Percentiles rank a stretch among this genome's conserved stretches.
phyloP scores from a whole-genome alignment of 2,113 vertebrate genomes.

The Coptodon bakossiorum region DNA sequence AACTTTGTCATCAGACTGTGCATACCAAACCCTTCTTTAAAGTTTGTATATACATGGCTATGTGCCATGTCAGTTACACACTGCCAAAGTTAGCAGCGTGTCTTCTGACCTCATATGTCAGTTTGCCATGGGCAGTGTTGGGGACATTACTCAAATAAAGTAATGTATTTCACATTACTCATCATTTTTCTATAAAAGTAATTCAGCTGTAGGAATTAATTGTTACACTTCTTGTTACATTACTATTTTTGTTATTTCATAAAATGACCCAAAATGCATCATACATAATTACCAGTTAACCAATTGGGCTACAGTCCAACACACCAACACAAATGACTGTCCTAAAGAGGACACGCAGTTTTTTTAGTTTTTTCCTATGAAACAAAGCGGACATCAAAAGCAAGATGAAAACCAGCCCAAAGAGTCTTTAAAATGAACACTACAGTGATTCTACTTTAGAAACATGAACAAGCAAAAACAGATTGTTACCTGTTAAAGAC shows the following conservation, averaged over 20 bases:
- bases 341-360: not conserved
- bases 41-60: not conserved
- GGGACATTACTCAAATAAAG: not conserved
- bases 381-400: not conserved
- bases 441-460: not conserved
- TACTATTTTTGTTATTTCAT: not conserved
- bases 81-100: not conserved
- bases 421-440: not conserved
- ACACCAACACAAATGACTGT: not conserved
- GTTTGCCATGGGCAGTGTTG: not conserved
- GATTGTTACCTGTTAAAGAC: not conserved
- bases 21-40: not conserved
- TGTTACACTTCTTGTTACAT: not conserved
- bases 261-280: not conserved
- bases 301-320: not conserved
- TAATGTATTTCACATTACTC: not conserved
- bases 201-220: no score
- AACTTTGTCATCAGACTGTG: not conserved
- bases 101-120: not conserved
- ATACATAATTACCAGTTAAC: not conserved
- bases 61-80: not conserved
- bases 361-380: not conserved
- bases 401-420: not conserved
- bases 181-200: not conserved
- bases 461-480: not conserved